A percentile compares a stretch with the other conserved stretches of the same genome.
phyloP scores from a whole-genome alignment of 1,140 invertebrate genomes.

The Drosophila bocki region DNA sequence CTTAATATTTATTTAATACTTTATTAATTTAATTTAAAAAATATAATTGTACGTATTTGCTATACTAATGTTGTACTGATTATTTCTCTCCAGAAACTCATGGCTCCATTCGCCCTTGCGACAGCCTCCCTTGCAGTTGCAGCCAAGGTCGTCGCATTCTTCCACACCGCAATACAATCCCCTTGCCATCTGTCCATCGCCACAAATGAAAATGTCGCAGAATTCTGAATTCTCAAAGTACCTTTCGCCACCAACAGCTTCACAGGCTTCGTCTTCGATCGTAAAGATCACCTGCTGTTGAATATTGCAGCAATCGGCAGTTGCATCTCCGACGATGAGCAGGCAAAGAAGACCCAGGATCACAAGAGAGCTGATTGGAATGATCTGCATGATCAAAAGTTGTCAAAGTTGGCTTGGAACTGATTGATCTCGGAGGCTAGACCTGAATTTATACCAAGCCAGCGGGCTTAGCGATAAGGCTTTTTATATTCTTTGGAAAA shows the following conservation, averaged over 20 bases:
- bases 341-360: neutral
- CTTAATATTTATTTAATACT: neutral
- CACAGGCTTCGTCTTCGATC: neutral
- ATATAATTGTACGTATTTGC: neutral
- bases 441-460: neutral
- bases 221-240: neutral
- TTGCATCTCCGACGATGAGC: neutral
- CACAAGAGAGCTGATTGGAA: neutral
- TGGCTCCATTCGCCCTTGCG: neutral
- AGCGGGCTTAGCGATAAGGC: neutral
- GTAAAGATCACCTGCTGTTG: neutral
- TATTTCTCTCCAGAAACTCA: neutral
- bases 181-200: neutral
- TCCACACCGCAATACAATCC: neutral
- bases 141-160: neutral
- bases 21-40: neutral
- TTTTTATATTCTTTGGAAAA: neutral
- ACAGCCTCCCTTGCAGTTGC: neutral
- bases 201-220: constrained; percentile 4
- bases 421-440: neutral
- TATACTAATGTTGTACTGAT: constrained; percentile 2
- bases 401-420: neutral
- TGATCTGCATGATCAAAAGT: neutral
- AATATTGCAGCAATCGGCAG: constrained; percentile 5
- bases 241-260: constrained; percentile 3